A percentile compares a stretch with the other conserved stretches of the same genome.
phyloP scores from a whole-genome alignment of 2,113 vertebrate genomes.

The Microcebus lehilahytsara region DNA sequence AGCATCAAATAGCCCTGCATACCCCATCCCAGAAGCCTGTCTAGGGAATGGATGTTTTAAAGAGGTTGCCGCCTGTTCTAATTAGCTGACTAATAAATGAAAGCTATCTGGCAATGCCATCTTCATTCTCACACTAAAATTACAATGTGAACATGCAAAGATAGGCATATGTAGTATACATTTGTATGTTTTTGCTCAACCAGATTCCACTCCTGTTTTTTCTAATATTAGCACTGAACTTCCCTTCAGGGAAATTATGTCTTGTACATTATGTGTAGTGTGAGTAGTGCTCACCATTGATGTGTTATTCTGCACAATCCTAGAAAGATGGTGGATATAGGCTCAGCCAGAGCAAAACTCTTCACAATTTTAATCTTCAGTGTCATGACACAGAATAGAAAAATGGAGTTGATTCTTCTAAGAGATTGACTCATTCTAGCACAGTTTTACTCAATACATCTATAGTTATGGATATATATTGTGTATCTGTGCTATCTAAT shows the following conservation, averaged over 20 bases:
- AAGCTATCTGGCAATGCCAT: neutral
- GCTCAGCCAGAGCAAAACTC: neutral
- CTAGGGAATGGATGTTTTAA: neutral
- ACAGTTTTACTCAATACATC: neutral
- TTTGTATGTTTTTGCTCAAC: neutral
- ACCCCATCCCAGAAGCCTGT: neutral
- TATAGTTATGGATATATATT: neutral
- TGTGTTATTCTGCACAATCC: neutral
- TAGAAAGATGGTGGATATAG: neutral
- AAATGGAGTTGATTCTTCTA: neutral
- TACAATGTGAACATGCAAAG: neutral
- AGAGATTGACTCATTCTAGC: neutral
- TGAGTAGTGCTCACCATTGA: neutral
- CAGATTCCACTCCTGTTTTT: neutral
- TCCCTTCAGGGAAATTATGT: neutral
- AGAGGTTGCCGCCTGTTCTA: conserved; percentile 36
- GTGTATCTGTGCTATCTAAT: neutral
- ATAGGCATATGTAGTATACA: neutral
- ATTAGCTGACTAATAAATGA: conserved; percentile 21
- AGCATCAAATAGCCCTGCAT: neutral
- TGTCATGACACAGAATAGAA: neutral
- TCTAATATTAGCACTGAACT: neutral
- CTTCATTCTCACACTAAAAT: neutral
- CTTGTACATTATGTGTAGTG: neutral
- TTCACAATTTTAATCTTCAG: neutral